Conservation (phyloP, 2,888 invertebrate genomes). For the Eristalinus aeneus region DNA sequence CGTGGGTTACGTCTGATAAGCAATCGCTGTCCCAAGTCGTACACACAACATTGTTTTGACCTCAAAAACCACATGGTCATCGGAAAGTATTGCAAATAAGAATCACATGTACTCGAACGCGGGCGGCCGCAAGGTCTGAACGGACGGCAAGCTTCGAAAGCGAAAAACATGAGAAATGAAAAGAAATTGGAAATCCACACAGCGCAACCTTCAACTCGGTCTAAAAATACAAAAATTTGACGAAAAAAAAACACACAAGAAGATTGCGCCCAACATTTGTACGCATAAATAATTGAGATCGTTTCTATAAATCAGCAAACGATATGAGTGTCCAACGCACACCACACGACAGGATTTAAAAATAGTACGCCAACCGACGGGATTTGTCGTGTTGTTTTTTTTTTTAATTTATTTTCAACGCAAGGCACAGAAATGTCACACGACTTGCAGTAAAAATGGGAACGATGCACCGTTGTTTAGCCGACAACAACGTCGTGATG, state of each 20-base stretch:
- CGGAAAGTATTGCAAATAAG: conserved; percentile 32
- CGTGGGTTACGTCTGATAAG: background rate
- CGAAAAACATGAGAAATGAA: conserved; percentile 1
- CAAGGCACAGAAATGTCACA: conserved; percentile 48
- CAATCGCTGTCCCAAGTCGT: background rate
- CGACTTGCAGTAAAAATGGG: conserved; percentile 44
- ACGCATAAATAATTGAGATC: conserved; percentile 22
- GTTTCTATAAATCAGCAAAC: conserved; percentile 29
- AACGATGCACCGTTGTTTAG: conserved; percentile 47
- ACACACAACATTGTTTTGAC: conserved; percentile 26
- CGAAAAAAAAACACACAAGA: conserved; percentile 5
- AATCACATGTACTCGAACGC: background rate
- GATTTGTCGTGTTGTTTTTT: conserved; percentile 8
- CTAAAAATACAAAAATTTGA: conserved; percentile 7
- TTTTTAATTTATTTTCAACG: conserved; percentile 48
- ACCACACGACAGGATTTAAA: conserved; percentile 55
- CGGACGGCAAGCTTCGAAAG: background rate
- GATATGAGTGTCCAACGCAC: conserved; percentile 11
- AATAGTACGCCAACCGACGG: conserved; percentile 27
- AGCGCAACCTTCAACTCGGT: conserved; percentile 31
- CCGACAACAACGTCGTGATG: background rate
- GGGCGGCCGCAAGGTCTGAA: background rate
- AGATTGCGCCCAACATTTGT: background rate
- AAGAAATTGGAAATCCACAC: background rate
- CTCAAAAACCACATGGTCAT: conserved; percentile 33